Evolutionary conservation across 2,797 vertebrate species (phyloP).

Genomic region (Carcharodon carcharias): DNA sequence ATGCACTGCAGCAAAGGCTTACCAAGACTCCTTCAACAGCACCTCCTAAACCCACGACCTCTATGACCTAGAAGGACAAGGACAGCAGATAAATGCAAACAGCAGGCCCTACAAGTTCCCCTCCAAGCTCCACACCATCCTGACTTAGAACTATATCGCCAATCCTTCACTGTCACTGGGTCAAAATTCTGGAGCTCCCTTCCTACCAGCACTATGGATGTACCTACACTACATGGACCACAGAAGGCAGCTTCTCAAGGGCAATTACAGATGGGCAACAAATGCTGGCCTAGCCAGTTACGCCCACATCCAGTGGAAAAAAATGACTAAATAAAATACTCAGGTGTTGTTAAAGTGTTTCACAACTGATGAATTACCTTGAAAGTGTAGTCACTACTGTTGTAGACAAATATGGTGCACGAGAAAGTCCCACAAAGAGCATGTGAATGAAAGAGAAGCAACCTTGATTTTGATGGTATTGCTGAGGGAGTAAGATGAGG

Average conservation of each 20-base stretch:
- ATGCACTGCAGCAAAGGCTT: background rate
- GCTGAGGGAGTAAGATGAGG: background rate
- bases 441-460: background rate
- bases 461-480: background rate
- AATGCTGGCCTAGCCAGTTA: too few species aligned
- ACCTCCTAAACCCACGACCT: background rate
- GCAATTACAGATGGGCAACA: too few species aligned
- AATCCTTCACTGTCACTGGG: background rate
- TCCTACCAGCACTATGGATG: too few species aligned
- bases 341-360: background rate
- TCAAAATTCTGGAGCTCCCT: background rate
- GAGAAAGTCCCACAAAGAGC: background rate
- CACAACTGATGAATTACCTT: too few species aligned
- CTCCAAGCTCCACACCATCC: background rate
- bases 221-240: too few species aligned
- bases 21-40: background rate
- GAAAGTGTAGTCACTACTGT: background rate
- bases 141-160: background rate
- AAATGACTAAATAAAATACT: too few species aligned
- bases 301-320: too few species aligned
- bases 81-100: background rate
- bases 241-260: too few species aligned
- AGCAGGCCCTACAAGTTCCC: background rate
- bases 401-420: background rate
- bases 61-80: background rate